Percentiles rank a stretch among this genome's conserved stretches.
phyloP scores from a whole-genome alignment of 2,797 vertebrate species.

The Tragopan temminckii region DNA sequence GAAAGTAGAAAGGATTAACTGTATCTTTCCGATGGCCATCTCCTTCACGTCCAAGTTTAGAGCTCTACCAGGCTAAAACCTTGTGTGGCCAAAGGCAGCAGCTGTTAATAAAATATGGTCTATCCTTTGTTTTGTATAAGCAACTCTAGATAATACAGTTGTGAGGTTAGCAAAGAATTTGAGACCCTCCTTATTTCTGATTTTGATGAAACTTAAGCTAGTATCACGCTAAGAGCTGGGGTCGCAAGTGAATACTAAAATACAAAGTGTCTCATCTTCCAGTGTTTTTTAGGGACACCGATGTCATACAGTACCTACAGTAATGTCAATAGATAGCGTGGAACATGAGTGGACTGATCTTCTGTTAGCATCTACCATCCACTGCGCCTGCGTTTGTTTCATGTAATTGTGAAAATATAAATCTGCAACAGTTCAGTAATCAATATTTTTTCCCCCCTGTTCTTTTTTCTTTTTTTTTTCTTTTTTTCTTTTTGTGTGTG shows the following conservation, averaged over 20 bases:
- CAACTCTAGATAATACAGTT: neutral
- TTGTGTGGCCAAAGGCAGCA: conserved; percentile 32
- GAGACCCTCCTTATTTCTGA: neutral
- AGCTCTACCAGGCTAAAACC: neutral
- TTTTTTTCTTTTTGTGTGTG: conserved; percentile 28
- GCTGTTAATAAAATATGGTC: conserved; percentile 36
- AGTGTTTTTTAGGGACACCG: neutral
- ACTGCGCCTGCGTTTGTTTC: neutral
- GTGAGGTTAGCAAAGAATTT: neutral
- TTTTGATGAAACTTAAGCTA: neutral
- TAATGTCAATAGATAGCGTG: neutral
- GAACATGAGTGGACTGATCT: neutral
- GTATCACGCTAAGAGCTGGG: neutral
- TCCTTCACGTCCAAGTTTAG: neutral
- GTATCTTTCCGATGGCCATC: conserved; percentile 57
- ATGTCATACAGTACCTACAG: neutral
- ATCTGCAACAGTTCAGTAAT: conserved; percentile 71
- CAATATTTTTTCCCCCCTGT: conserved; percentile 42
- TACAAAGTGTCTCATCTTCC: neutral
- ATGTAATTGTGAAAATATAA: neutral
- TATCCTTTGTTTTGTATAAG: neutral
- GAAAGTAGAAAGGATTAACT: conserved; percentile 70
- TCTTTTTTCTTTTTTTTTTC: no score
- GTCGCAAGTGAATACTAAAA: neutral
- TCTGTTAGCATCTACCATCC: neutral